These are phyloP conservation scores for Spea bombifrons DNA, from an alignment of 2,113 vertebrate genomes.

Conservation along the genomic window DNA sequence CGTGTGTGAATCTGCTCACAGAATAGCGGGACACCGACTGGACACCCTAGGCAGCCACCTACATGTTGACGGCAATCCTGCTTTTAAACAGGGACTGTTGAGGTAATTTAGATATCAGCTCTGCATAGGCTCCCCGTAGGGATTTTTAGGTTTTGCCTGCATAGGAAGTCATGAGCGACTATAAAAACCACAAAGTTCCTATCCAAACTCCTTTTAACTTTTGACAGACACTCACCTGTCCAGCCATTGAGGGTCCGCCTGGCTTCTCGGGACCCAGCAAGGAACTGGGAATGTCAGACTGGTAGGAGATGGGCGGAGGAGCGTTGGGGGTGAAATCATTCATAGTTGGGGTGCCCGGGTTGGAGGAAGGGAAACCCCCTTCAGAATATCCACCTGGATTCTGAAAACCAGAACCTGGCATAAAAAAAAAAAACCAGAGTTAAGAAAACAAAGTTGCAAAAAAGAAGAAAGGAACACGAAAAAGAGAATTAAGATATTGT, in stretches of 20 bases:
- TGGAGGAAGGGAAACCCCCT: constrained; percentile 67
- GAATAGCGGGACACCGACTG: no score
- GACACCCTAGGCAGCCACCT: no score
- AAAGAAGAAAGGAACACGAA: background rate
- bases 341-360: constrained; percentile 76
- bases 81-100: no score
- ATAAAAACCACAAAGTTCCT: no score
- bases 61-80: no score
- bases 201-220: no score
- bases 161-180: no score
- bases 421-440: constrained; percentile 16
- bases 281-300: constrained; percentile 74
- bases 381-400: constrained; percentile 77
- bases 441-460: background rate
- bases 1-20: no score
- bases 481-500: background rate
- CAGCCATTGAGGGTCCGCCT: constrained; percentile 63
- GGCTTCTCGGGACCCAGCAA: constrained; percentile 77
- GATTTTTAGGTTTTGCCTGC: no score
- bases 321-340: constrained; percentile 76
- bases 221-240: constrained; percentile 67
- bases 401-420: constrained; percentile 75
- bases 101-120: no score
- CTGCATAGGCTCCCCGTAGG: no score
- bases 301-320: constrained; percentile 77